These are phyloP conservation scores for Cryptomyrus ogoouensis DNA, from an alignment of 2,113 vertebrate genomes.

Conservation along the genomic window DNA sequence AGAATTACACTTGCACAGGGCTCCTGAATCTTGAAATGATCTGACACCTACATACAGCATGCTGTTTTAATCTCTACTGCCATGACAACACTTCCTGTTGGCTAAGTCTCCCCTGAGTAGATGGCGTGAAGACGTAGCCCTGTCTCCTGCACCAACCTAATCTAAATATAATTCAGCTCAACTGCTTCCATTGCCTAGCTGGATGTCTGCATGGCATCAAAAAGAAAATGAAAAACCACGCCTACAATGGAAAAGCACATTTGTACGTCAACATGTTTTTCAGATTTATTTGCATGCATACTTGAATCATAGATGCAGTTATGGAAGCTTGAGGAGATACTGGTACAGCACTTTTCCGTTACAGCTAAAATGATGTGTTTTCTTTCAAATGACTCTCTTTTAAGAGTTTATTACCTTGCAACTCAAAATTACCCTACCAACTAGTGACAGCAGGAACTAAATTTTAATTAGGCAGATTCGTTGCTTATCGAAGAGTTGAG, in stretches of 20 bases:
- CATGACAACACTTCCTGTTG: constrained; percentile 30
- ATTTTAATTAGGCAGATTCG: not conserved
- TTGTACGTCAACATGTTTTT: not conserved
- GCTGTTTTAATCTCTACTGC: constrained; percentile 18
- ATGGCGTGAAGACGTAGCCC: not conserved
- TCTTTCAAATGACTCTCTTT: not conserved
- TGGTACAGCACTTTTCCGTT: not conserved
- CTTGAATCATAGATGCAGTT: not conserved
- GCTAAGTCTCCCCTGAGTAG: constrained; percentile 12
- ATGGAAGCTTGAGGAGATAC: not conserved
- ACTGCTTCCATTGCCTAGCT: not conserved
- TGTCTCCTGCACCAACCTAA: not conserved
- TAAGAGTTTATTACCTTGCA: not conserved
- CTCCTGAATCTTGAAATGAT: not conserved
- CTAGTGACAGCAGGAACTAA: not conserved
- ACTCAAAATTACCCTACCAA: not conserved
- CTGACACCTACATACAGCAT: constrained; percentile 21
- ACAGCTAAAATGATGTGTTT: not conserved
- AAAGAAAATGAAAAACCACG: not conserved
- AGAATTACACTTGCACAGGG: not conserved
- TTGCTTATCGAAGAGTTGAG: not conserved
- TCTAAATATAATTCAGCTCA: not conserved
- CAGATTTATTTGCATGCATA: not conserved
- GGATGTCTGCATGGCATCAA: not conserved
- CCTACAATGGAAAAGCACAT: not conserved